Percentiles rank a stretch among this genome's conserved stretches.
These are phyloP conservation scores for Drosophila mettleri DNA, from an alignment of 2,888 invertebrate genomes.

Conservation along the genomic window DNA sequence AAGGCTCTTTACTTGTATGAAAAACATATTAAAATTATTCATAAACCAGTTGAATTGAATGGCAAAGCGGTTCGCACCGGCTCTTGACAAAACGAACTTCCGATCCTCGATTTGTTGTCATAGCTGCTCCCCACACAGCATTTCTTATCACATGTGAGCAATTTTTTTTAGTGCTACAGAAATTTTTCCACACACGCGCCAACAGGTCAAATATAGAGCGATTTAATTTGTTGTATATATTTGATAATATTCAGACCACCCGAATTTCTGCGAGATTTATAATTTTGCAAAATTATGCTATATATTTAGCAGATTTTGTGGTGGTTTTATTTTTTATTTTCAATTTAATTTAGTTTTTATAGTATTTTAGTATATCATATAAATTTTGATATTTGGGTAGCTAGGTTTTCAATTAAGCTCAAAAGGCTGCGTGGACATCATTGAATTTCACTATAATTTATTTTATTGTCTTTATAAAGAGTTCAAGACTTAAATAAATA, in stretches of 20 bases:
- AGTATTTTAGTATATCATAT: no score
- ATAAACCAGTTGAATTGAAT: slow-evolving; percentile 10
- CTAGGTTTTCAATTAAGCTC: no score
- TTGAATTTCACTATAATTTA: no score
- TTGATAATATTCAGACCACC: slow-evolving; percentile 26
- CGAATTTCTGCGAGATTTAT: slow-evolving; percentile 1
- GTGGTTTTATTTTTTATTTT: no score
- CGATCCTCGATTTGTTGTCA: slow-evolving; percentile 32
- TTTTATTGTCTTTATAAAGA: no score
- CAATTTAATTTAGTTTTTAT: no score
- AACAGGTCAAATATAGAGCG: slow-evolving; percentile 3
- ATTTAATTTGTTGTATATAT: slow-evolving; percentile 19
- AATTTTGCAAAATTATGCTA: background rate
- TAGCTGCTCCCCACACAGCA: slow-evolving; percentile 1
- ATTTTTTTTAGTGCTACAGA: slow-evolving; percentile 10
- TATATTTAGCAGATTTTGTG: background rate
- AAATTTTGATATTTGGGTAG: no score
- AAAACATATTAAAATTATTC: background rate
- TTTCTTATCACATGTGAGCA: slow-evolving; percentile 28
- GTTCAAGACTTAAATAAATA: no score
- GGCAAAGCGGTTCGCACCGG: slow-evolving; percentile 24
- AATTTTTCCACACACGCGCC: slow-evolving; percentile 52
- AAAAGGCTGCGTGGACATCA: no score
- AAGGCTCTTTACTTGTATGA: background rate
- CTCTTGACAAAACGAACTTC: slow-evolving; percentile 25